phyloP scores from a whole-genome alignment of 1,140 invertebrate species.

The Polypedilum vanderplanki region DNA sequence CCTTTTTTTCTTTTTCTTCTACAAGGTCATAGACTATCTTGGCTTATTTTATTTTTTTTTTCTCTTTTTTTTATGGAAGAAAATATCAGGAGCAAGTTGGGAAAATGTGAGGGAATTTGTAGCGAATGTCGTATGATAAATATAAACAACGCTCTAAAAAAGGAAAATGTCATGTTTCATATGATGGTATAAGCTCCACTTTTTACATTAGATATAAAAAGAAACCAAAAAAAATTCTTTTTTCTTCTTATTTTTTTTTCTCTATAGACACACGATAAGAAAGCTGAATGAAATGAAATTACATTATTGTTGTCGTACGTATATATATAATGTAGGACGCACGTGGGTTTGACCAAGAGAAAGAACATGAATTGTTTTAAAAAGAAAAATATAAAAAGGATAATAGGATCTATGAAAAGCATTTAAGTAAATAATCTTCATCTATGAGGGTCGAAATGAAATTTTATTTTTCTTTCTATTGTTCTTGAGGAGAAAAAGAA shows the following conservation, averaged over 20 bases:
- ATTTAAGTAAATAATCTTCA: no score
- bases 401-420: no score
- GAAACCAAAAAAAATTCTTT: neutral
- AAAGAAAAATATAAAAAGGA: neutral
- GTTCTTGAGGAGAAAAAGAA: no score
- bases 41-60: no score
- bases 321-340: neutral
- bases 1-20: no score
- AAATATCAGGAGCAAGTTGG: no score
- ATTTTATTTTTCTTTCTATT: no score
- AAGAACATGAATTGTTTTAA: neutral
- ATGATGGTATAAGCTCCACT: neutral
- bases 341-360: neutral
- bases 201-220: no score
- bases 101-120: no score
- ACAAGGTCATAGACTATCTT: no score
- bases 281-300: slow-evolving; percentile 3
- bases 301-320: neutral
- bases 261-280: neutral
- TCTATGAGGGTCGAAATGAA: no score
- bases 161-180: slow-evolving; percentile 1
- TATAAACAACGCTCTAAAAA: neutral
- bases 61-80: no score
- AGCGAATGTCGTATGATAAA: neutral
- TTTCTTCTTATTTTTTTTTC: neutral